phyloP scores from a whole-genome alignment of 2,888 invertebrate species.

The Listrodromus nycthemerus region DNA sequence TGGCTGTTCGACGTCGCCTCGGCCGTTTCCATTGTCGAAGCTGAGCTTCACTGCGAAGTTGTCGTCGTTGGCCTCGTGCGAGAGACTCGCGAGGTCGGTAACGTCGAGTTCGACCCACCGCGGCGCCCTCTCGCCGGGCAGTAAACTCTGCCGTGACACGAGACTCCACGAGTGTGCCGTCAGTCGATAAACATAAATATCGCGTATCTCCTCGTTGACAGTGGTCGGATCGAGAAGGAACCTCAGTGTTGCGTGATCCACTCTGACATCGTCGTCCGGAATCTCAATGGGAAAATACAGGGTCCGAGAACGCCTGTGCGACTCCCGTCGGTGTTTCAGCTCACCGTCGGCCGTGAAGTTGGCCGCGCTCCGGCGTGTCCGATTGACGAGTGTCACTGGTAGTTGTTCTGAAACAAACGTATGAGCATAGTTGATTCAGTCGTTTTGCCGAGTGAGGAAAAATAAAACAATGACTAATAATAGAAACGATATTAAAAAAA shows the following conservation, averaged over 20 bases:
- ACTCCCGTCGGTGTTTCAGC: not conserved
- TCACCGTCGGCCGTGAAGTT: not conserved
- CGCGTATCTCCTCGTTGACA: conserved; percentile 55
- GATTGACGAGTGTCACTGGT: conserved; percentile 33
- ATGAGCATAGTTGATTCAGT: not conserved
- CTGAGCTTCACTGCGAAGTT: conserved; percentile 86
- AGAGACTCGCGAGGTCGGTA: conserved; percentile 85
- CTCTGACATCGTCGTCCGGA: conserved; percentile 69
- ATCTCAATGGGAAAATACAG: conserved; percentile 76
- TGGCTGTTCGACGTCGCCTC: conserved; percentile 56
- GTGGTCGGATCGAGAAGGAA: conserved; percentile 79
- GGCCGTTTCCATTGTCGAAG: conserved; percentile 80
- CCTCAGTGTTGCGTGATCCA: conserved; percentile 85
- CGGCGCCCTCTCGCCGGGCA: conserved; percentile 78
- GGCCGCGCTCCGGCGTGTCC: conserved; percentile 44
- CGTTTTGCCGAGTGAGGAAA: not conserved
- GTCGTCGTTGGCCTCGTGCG: conserved; percentile 84
- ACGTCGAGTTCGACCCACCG: conserved; percentile 88
- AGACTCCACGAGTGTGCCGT: conserved; percentile 76
- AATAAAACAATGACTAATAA: conserved; percentile 8
- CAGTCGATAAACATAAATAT: conserved; percentile 74
- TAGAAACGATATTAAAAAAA: conserved; percentile 44
- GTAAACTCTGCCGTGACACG: conserved; percentile 81
- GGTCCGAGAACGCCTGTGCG: not conserved
- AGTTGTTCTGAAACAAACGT: conserved; percentile 50